Conservation (phyloP, 2,888 invertebrate species). For the Drosophila koepferae region DNA sequence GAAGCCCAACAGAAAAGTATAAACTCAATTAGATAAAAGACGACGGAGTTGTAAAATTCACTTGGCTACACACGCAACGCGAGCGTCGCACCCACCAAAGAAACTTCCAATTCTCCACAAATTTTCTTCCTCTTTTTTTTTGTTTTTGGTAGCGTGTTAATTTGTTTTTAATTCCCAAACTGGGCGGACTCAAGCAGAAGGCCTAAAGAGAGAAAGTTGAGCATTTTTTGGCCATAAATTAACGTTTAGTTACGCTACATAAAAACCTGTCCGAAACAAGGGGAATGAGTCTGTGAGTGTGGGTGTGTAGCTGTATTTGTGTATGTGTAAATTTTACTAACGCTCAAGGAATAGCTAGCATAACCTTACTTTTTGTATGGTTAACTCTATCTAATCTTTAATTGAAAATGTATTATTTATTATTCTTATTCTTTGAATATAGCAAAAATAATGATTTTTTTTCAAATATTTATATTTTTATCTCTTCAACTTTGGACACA, state of each 20-base stretch:
- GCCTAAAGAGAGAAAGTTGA: conserved; percentile 48
- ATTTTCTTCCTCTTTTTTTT: conserved; percentile 12
- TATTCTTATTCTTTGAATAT: too few relatives aligned
- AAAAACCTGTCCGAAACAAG: conserved; percentile 66
- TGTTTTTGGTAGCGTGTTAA: conserved; percentile 71
- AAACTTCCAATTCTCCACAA: conserved; percentile 19
- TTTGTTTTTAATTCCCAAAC: conserved; percentile 73
- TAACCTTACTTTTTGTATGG: not conserved
- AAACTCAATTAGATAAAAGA: conserved; percentile 76
- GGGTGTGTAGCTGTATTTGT: not conserved
- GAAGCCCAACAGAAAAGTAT: conserved; percentile 31
- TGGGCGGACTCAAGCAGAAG: conserved; percentile 44
- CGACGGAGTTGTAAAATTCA: conserved; percentile 61
- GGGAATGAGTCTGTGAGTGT: conserved; percentile 3
- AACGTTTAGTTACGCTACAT: conserved; percentile 77
- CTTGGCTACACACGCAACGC: conserved; percentile 63
- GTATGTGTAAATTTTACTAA: conserved; percentile 14
- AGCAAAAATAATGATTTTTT: not conserved
- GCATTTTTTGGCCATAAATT: conserved; percentile 65
- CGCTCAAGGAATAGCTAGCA: not conserved
- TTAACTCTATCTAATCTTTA: not conserved
- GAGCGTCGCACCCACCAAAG: conserved; percentile 30
- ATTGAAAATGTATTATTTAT: too few relatives aligned
- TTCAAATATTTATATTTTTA: not conserved
- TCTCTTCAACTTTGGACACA: too few relatives aligned